Evolutionary conservation across 2,888 invertebrate species (phyloP).

Genomic region (Eumacrocentrus americanus): DNA sequence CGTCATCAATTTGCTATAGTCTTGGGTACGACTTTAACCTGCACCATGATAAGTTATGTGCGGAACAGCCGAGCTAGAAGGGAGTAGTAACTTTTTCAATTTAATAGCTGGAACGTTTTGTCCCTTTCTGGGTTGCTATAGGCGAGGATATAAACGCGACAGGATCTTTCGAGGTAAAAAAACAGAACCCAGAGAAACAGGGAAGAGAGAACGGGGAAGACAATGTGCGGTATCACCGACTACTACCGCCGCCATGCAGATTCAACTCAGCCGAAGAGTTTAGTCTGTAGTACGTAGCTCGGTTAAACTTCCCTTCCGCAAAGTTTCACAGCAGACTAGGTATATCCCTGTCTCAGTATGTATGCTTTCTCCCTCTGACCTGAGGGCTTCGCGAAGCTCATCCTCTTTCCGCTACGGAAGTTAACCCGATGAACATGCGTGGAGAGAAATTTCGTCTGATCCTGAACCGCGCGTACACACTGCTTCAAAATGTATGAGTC

Average conservation of each 20-base stretch:
- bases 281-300: conserved; percentile 18
- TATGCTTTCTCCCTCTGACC: background rate
- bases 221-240: background rate
- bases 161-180: background rate
- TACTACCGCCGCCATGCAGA: conserved; percentile 23
- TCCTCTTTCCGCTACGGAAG: conserved; percentile 5
- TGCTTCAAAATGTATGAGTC: conserved; percentile 22
- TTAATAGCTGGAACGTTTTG: conserved; percentile 36
- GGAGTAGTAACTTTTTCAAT: conserved; percentile 40
- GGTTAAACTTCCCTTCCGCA: conserved; percentile 26
- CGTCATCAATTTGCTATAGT: background rate
- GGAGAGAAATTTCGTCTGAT: conserved; percentile 23
- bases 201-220: background rate
- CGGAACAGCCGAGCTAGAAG: conserved; percentile 10
- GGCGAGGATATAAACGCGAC: background rate
- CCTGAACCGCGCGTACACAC: conserved; percentile 16
- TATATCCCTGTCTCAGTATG: too few relatives aligned
- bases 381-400: conserved; percentile 16
- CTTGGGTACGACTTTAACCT: background rate
- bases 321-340: conserved; percentile 21
- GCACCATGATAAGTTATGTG: background rate
- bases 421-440: conserved; percentile 25
- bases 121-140: conserved; percentile 15
- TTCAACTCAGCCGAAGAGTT: conserved; percentile 29
- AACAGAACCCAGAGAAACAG: background rate